phyloP scores from a whole-genome alignment of 2,888 invertebrate species.

The Linyphia triangularis region DNA sequence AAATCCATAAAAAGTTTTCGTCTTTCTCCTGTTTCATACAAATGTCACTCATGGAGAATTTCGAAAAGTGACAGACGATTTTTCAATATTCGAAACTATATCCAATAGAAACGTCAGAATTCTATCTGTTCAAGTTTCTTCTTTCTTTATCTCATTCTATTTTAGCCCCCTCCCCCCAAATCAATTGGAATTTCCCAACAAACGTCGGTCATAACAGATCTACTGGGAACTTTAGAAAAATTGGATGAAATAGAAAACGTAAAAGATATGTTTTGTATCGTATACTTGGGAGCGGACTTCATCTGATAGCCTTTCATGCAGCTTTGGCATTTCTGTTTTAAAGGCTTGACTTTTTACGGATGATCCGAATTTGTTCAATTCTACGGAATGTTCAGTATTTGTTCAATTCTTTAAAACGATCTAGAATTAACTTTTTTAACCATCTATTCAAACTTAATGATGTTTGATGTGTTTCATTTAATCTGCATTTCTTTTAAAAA shows the following conservation, averaged over 20 bases:
- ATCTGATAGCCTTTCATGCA: slow-evolving; percentile 63
- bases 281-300: slow-evolving; percentile 35
- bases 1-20: background rate
- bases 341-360: background rate
- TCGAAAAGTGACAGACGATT: slow-evolving; percentile 56
- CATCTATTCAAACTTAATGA: background rate
- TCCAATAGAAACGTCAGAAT: slow-evolving; percentile 64
- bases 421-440: background rate
- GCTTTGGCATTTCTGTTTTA: slow-evolving; percentile 24
- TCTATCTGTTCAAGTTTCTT: slow-evolving; percentile 32
- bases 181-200: slow-evolving; percentile 59
- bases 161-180: background rate
- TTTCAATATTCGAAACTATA: slow-evolving; percentile 37
- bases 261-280: slow-evolving; percentile 5
- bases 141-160: background rate
- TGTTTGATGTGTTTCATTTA: background rate
- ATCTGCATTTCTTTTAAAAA: background rate
- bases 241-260: slow-evolving; percentile 26
- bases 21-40: slow-evolving; percentile 29
- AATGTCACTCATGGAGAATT: slow-evolving; percentile 41
- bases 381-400: background rate
- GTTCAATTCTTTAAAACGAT: background rate
- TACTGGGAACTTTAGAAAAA: slow-evolving; percentile 24
- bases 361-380: background rate
- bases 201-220: slow-evolving; percentile 48